A percentile compares a stretch with the other conserved stretches of the same genome.
phyloP scores from a whole-genome alignment of 2,888 invertebrate genomes.

The Perizoma affinitatum region DNA sequence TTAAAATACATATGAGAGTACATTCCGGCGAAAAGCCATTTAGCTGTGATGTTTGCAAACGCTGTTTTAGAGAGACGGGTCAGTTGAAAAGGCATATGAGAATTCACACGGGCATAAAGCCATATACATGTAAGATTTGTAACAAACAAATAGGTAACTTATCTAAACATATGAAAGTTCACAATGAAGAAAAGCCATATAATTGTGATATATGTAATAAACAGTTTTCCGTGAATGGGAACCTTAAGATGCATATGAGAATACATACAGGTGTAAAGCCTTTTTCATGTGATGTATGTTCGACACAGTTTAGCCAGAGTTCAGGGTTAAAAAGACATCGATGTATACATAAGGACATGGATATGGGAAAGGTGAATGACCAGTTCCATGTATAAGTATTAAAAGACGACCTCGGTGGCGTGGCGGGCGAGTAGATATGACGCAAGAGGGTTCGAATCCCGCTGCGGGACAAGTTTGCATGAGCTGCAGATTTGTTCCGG shows the following conservation, averaged over 20 bases:
- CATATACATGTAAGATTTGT: constrained; percentile 73
- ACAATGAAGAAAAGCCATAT: constrained; percentile 60
- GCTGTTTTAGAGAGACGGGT: constrained; percentile 67
- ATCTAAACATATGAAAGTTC: constrained; percentile 71
- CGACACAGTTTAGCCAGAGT: constrained; percentile 56
- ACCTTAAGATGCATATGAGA: constrained; percentile 63
- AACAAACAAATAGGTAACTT: constrained; percentile 74
- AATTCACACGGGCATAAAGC: constrained; percentile 68
- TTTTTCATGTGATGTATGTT: constrained; percentile 55
- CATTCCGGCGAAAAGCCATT: constrained; percentile 74
- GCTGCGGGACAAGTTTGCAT: too few relatives aligned
- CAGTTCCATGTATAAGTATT: not conserved
- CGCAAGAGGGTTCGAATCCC: too few relatives aligned
- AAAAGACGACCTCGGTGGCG: too few relatives aligned
- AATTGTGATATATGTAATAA: constrained; percentile 61
- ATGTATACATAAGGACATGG: constrained; percentile 45
- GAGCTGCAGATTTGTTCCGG: not conserved
- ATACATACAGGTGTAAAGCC: constrained; percentile 57
- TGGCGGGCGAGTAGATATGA: too few relatives aligned
- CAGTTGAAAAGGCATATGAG: constrained; percentile 71
- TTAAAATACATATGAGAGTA: constrained; percentile 74
- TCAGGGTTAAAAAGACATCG: constrained; percentile 59
- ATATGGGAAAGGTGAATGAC: not conserved
- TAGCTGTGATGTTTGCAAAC: constrained; percentile 65
- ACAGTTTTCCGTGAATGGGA: constrained; percentile 61